Conservation (phyloP, 1,140 invertebrate genomes). For the Cydia splendana region DNA sequence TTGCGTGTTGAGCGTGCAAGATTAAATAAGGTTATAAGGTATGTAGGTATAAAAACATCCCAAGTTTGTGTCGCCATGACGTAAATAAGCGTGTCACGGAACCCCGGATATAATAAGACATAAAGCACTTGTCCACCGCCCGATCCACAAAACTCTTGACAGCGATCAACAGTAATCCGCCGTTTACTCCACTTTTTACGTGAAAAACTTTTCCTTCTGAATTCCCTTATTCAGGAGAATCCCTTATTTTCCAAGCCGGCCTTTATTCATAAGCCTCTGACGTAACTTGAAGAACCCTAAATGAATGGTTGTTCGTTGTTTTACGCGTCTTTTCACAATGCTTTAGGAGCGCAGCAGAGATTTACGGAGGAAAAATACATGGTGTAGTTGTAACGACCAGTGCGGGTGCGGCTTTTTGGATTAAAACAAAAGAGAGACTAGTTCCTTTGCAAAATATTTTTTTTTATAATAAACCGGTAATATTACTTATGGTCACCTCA, state of each 20-base stretch:
- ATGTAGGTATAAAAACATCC: not conserved
- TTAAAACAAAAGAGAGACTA: no score
- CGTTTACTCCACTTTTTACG: conserved; percentile 63
- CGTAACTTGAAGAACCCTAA: conserved; percentile 73
- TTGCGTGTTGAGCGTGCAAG: not conserved
- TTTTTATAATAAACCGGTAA: no score
- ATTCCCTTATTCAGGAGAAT: conserved; percentile 37
- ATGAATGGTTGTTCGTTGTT: conserved; percentile 78
- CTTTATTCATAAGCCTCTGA: conserved; percentile 76
- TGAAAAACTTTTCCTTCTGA: conserved; percentile 71
- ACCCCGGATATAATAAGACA: conserved; percentile 30
- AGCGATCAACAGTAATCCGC: conserved; percentile 65
- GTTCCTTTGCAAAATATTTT: no score
- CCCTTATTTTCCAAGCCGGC: conserved; percentile 64
- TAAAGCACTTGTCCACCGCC: conserved; percentile 55
- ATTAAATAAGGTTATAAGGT: no score
- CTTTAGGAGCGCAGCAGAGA: conserved; percentile 68
- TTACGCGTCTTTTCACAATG: conserved; percentile 76
- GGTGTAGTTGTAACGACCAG: not conserved
- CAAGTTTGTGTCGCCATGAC: not conserved
- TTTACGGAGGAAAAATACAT: conserved; percentile 62
- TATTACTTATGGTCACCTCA: no score
- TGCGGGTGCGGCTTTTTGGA: not conserved
- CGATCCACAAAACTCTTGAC: conserved; percentile 66
- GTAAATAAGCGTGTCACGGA: not conserved